Percentiles rank a stretch among this genome's conserved stretches.
Conservation (phyloP, 2,888 invertebrate species). For the Galeopsomyia nigrocyanea region DNA sequence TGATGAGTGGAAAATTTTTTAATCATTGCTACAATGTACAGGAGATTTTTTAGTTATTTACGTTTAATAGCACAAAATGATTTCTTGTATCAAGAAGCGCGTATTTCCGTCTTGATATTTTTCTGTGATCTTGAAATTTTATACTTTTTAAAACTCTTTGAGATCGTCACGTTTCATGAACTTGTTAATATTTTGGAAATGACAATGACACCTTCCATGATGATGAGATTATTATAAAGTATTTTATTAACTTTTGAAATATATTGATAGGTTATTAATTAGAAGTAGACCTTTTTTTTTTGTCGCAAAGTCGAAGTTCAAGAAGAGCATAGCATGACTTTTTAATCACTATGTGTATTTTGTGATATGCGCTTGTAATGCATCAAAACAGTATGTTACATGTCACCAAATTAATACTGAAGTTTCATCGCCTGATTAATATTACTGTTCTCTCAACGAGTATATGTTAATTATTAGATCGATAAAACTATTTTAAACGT, state of each 20-base stretch:
- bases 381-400: conserved; percentile 29
- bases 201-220: conserved; percentile 45
- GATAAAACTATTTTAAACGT: conserved; percentile 12
- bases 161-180: background rate
- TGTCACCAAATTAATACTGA: conserved; percentile 27
- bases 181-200: conserved; percentile 15
- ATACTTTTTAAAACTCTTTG: conserved; percentile 4
- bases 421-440: conserved; percentile 20
- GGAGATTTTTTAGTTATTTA: conserved; percentile 18
- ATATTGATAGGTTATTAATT: conserved; percentile 25
- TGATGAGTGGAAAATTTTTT: conserved; percentile 10
- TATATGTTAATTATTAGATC: conserved; percentile 14
- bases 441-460: conserved; percentile 26
- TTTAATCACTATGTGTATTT: conserved; percentile 28
- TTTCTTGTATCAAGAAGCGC: conserved; percentile 20
- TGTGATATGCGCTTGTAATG: conserved; percentile 33
- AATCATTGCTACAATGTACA: conserved; percentile 1
- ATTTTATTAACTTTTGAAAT: conserved; percentile 47
- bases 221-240: conserved; percentile 55
- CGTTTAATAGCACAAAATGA: conserved; percentile 32
- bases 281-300: conserved; percentile 11
- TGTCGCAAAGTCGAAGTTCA: conserved; percentile 3
- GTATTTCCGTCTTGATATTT: conserved; percentile 22
- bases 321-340: conserved; percentile 29
- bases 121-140: conserved; percentile 38